Conservation (phyloP, 2,888 invertebrate species). For the Protophormia terraenovae region DNA sequence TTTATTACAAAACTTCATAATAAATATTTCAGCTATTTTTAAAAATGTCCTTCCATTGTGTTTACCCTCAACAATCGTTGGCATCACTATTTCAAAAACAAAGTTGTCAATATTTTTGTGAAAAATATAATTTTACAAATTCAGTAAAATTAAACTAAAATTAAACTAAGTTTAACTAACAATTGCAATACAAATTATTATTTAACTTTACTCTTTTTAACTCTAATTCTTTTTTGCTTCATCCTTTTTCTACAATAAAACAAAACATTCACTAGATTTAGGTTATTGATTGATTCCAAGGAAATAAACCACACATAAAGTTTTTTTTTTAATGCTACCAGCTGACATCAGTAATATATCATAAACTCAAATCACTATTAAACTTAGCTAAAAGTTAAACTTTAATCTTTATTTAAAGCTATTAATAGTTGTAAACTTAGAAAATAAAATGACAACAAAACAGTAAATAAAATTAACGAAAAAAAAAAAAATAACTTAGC, state of each 20-base stretch:
- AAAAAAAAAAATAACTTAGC: constrained; percentile 27
- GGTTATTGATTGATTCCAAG: constrained; percentile 28
- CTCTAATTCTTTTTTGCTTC: neutral
- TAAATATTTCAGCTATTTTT: too few relatives aligned
- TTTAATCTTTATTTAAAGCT: neutral
- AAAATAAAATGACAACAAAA: constrained; percentile 1
- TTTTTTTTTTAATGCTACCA: neutral
- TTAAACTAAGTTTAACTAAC: too few relatives aligned
- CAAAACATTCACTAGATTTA: constrained; percentile 19
- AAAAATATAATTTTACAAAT: too few relatives aligned
- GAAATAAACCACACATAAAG: neutral
- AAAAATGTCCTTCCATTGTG: too few relatives aligned
- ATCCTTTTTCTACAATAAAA: neutral
- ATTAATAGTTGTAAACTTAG: neutral
- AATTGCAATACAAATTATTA: too few relatives aligned
- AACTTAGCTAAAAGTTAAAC: constrained; percentile 13
- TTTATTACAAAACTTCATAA: too few relatives aligned
- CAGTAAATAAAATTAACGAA: constrained; percentile 4
- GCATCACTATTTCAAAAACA: too few relatives aligned
- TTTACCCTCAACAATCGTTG: too few relatives aligned
- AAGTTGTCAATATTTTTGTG: too few relatives aligned
- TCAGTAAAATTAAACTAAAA: too few relatives aligned
- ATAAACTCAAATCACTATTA: constrained; percentile 16
- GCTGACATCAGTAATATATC: constrained; percentile 11
- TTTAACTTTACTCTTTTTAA: too few relatives aligned